Conservation (phyloP, 2,888 invertebrate genomes). For the Lithophane semibrunnea region DNA sequence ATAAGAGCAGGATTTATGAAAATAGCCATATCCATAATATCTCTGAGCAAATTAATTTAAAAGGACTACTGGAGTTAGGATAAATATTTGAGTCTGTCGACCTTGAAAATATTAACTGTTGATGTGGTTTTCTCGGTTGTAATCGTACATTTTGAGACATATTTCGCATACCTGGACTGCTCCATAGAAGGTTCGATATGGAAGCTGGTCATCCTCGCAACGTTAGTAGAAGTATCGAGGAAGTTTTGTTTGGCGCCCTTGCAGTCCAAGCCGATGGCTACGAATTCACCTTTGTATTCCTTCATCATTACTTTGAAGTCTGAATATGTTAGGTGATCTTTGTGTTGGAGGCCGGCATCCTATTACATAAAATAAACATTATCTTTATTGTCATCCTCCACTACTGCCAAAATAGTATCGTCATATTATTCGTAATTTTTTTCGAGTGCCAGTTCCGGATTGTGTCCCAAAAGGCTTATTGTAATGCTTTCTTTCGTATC, state of each 20-base stretch:
- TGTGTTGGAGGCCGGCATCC: slow-evolving; percentile 97
- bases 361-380: slow-evolving; percentile 70
- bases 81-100: not conserved
- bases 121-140: too few species aligned
- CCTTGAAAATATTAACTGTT: not conserved
- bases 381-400: not conserved
- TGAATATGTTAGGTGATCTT: slow-evolving; percentile 96
- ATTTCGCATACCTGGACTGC: slow-evolving; percentile 86
- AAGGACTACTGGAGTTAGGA: not conserved
- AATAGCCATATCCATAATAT: not conserved
- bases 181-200: slow-evolving; percentile 96
- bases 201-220: slow-evolving; percentile 98
- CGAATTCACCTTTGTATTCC: slow-evolving; percentile 98
- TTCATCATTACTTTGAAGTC: slow-evolving; percentile 99
- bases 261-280: slow-evolving; percentile 98
- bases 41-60: not conserved
- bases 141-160: not conserved
- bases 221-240: slow-evolving; percentile 97
- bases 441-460: not conserved
- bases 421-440: not conserved
- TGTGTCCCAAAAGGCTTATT: not conserved
- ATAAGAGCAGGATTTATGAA: not conserved
- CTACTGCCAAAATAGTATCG: not conserved
- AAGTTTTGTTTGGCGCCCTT: slow-evolving; percentile 99
- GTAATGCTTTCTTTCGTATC: not conserved